A percentile compares a stretch with the other conserved stretches of the same genome.
Conservation (phyloP, 1,140 invertebrate genomes). For the Lordiphosa mommai region DNA sequence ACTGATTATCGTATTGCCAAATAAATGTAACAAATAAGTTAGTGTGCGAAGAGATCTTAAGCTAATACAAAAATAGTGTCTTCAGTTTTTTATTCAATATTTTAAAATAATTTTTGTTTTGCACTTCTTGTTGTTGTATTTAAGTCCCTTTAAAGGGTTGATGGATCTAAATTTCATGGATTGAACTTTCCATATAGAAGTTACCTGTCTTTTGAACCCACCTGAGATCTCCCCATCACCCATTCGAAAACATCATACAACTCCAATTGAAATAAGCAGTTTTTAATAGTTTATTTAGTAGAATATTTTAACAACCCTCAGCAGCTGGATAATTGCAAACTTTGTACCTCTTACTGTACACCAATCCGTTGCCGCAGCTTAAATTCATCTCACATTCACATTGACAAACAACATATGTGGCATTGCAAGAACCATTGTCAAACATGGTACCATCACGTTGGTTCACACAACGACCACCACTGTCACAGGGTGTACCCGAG, state of each 20-base stretch:
- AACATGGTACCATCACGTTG: constrained; percentile 29
- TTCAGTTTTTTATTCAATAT: too few relatives aligned
- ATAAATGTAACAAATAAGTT: too few relatives aligned
- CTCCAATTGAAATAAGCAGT: background rate
- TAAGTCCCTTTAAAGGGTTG: too few relatives aligned
- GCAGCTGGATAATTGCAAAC: constrained; percentile 46
- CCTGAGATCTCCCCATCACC: too few relatives aligned
- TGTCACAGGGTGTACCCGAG: constrained; percentile 54
- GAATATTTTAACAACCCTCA: constrained; percentile 18
- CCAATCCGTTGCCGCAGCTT: constrained; percentile 14
- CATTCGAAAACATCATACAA: background rate
- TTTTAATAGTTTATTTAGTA: constrained; percentile 25
- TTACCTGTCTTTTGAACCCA: too few relatives aligned
- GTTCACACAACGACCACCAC: constrained; percentile 31
- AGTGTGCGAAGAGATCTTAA: too few relatives aligned
- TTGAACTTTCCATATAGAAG: too few relatives aligned
- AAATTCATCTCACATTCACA: constrained; percentile 53
- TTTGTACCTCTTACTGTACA: background rate
- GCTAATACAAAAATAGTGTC: too few relatives aligned
- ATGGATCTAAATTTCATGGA: too few relatives aligned
- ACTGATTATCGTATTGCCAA: too few relatives aligned
- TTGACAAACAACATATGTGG: constrained; percentile 43
- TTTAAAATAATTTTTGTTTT: too few relatives aligned
- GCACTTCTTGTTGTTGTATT: too few relatives aligned
- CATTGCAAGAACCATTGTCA: constrained; percentile 1